Percentiles rank a stretch among this genome's conserved stretches.
Evolutionary conservation across 1,140 invertebrate species (phyloP).

Genomic region (Harpegnathos saltator): DNA sequence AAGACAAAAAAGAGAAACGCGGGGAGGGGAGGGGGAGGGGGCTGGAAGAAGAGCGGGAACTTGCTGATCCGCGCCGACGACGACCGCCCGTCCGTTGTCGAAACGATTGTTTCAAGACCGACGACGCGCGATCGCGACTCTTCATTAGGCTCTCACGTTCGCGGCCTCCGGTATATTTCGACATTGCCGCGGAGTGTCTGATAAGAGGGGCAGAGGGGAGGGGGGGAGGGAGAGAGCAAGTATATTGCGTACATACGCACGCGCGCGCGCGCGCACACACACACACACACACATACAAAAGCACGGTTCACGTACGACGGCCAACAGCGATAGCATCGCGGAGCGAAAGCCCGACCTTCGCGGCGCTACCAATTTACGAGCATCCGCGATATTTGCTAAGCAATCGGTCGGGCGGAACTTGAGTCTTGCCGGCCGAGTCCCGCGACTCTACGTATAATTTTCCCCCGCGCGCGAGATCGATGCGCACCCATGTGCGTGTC

Average conservation of each 20-base stretch:
- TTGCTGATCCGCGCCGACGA: too few species aligned
- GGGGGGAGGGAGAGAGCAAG: too few species aligned
- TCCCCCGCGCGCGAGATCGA: slow-evolving; percentile 39
- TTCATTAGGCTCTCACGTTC: too few species aligned
- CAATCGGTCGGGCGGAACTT: slow-evolving; percentile 23
- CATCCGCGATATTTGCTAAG: slow-evolving; percentile 32
- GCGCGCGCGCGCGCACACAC: too few species aligned
- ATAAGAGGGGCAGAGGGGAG: too few species aligned
- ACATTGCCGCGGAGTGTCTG: too few species aligned
- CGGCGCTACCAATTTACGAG: slow-evolving; percentile 30
- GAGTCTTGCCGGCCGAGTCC: not conserved
- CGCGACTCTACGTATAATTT: slow-evolving; percentile 3
- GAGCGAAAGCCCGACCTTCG: slow-evolving; percentile 21
- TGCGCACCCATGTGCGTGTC: slow-evolving; percentile 49
- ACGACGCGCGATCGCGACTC: too few species aligned
- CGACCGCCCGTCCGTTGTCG: too few species aligned
- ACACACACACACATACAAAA: not conserved
- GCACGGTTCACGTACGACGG: not conserved
- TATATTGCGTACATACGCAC: too few species aligned
- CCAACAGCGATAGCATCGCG: not conserved
- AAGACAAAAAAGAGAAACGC: slow-evolving; percentile 2
- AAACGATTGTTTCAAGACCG: too few species aligned
- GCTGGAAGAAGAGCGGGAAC: too few species aligned
- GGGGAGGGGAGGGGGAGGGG: not conserved
- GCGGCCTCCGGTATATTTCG: too few species aligned